Base-by-base conservation (phyloP, 2,113 vertebrate species). In the Tringa solitaria region DNA sequence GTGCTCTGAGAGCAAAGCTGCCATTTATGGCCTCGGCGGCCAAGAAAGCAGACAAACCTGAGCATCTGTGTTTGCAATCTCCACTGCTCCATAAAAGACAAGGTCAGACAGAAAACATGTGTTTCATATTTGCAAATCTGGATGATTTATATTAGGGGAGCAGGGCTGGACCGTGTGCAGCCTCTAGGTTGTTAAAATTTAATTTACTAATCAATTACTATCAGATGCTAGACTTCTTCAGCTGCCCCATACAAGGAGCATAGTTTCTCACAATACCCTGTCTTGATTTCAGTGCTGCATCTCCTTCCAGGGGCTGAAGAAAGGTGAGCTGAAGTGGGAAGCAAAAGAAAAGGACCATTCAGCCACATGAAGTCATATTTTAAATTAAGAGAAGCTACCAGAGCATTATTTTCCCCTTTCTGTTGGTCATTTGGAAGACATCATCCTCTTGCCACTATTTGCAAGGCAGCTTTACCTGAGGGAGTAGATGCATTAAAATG, bases 61-160 rank as follows among this genome's bases (percentile, higher is more conserved):
- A 90, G 94, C 96, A 81, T 94, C 95, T 91, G 95, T 5, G 0
- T 95, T 97, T 96, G 96, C 90, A 85, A 97, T 97, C 88, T 96
- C 94, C 87, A 94, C 89, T 73, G 77, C 86, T 76, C 93, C 82
- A 86, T 87, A 90, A 92, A 93, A 95, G 79, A 83, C 88, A 93
- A 75, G 93, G 75, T 88, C 95, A 91, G 97, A 90, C 87, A 94
- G 92, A 93, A 94, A 95, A 93, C 91, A 95, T 90, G 61, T 97
- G 93, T 93, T 96, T 91, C 82, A 24, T 78, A 93, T 97, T 97
- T 90, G 93, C 67, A 61, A 74, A 94, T 67, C 81, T 56, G 63
- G 78, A 51, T 95, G 91, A 96, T 95, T 95, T 89, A 88, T 94
- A 85, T 77, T 56, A 89, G 77, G 37, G 88, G 90, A 94, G 64